Percentiles rank a stretch among this genome's conserved stretches.
Evolutionary conservation across 1,140 invertebrate species (phyloP).

Genomic region (Anastrepha ludens): DNA sequence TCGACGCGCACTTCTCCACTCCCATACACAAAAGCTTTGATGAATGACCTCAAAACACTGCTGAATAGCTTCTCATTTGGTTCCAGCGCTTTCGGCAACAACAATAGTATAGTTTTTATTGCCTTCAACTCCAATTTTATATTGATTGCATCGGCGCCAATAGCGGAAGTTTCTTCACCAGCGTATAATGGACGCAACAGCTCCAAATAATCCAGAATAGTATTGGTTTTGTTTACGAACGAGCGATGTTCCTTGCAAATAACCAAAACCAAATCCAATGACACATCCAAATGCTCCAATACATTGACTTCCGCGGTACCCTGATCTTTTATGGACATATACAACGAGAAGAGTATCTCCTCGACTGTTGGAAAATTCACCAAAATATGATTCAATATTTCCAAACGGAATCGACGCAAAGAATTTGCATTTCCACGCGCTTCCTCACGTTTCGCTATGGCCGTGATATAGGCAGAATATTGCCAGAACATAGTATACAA

Average conservation of each 20-base stretch:
- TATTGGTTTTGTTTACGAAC: slow-evolving; percentile 69
- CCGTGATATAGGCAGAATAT: slow-evolving; percentile 68
- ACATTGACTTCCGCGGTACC: slow-evolving; percentile 57
- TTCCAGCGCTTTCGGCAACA: slow-evolving; percentile 77
- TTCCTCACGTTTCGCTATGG: slow-evolving; percentile 63
- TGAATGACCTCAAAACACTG: slow-evolving; percentile 76
- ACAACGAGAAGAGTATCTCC: slow-evolving; percentile 65
- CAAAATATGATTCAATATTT: slow-evolving; percentile 70
- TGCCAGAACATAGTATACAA: slow-evolving; percentile 70
- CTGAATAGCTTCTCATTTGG: slow-evolving; percentile 78
- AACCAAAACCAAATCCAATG: slow-evolving; percentile 67
- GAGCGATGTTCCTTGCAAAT: slow-evolving; percentile 70
- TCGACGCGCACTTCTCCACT: slow-evolving; percentile 72
- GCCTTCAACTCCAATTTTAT: slow-evolving; percentile 80
- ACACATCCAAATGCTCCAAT: slow-evolving; percentile 66
- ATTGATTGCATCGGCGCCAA: slow-evolving; percentile 59
- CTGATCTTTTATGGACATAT: slow-evolving; percentile 61
- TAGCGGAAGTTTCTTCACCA: slow-evolving; percentile 51
- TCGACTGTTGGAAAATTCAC: slow-evolving; percentile 69
- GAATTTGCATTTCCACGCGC: slow-evolving; percentile 67
- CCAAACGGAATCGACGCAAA: slow-evolving; percentile 69
- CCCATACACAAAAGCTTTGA: slow-evolving; percentile 74
- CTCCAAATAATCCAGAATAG: slow-evolving; percentile 70
- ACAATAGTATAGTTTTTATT: slow-evolving; percentile 78
- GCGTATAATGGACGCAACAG: slow-evolving; percentile 67